Evolutionary conservation across 2,113 vertebrate genomes (phyloP).

Genomic region (Triplophysa rosa): DNA sequence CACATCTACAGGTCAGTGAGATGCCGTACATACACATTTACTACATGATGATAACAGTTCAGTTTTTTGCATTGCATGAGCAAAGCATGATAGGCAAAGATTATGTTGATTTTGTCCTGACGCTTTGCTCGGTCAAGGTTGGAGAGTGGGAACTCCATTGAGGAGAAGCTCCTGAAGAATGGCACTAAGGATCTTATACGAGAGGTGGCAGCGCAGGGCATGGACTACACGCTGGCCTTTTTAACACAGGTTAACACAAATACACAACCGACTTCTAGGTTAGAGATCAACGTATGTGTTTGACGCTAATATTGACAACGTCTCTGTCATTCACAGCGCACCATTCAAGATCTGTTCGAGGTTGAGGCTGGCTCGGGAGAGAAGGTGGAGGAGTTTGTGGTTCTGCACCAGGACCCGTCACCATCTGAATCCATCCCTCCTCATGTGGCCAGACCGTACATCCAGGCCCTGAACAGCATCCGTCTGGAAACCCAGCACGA

Average conservation of each 20-base stretch:
- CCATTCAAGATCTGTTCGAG: conserved; percentile 92
- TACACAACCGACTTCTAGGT: not conserved
- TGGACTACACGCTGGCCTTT: conserved; percentile 89
- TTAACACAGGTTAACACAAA: conserved; percentile 82
- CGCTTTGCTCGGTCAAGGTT: conserved; percentile 68
- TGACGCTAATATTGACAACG: not conserved
- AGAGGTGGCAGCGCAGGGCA: conserved; percentile 92
- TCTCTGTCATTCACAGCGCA: conserved; percentile 73
- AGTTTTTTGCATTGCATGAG: too few species aligned
- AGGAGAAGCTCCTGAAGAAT: conserved; percentile 92
- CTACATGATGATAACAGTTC: too few species aligned
- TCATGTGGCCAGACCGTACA: conserved; percentile 87
- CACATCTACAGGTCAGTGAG: conserved; percentile 88
- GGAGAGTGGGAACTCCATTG: conserved; percentile 91
- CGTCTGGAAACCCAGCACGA: conserved; percentile 69
- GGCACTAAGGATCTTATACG: conserved; percentile 92
- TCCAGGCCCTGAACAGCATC: conserved; percentile 90
- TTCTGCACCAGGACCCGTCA: conserved; percentile 89
- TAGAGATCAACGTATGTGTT: too few species aligned
- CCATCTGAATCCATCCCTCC: conserved; percentile 88
- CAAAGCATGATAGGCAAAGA: too few species aligned
- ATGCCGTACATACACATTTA: too few species aligned
- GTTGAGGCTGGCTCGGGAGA: conserved; percentile 86
- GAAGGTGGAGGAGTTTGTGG: conserved; percentile 91
- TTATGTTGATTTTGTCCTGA: conserved; percentile 1